A percentile compares a stretch with the other conserved stretches of the same genome.
Evolutionary conservation across 2,797 vertebrate genomes (phyloP).

Genomic region (Peromyscus melanophrys): DNA sequence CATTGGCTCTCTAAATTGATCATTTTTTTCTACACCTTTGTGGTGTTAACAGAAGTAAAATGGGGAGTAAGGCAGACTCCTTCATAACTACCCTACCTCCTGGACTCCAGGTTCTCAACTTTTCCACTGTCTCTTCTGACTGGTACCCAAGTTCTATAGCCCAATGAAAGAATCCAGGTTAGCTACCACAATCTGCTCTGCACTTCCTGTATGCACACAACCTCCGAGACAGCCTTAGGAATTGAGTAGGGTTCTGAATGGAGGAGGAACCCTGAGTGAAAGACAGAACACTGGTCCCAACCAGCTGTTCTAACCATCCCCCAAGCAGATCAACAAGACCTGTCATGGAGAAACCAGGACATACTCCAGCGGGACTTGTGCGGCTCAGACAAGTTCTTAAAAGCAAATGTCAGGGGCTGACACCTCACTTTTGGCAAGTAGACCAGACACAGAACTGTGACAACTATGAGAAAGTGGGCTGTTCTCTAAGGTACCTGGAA

Average conservation of each 20-base stretch:
- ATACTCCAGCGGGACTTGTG: neutral
- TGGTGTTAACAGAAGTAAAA: neutral
- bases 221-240: conserved; percentile 43
- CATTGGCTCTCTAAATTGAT: neutral
- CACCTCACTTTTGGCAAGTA: neutral
- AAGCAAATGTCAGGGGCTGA: conserved; percentile 40
- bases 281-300: neutral
- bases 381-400: neutral
- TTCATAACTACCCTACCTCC: conserved; percentile 32
- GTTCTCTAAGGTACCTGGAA: conserved; percentile 60
- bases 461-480: conserved; percentile 43
- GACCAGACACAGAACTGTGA: neutral
- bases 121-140: conserved; percentile 16
- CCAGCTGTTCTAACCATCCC: neutral
- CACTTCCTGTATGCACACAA: conserved; percentile 31
- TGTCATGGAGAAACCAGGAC: neutral
- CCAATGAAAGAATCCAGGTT: conserved; percentile 59
- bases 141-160: neutral
- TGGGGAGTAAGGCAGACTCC: neutral
- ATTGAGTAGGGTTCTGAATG: conserved; percentile 67
- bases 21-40: neutral
- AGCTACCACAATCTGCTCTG: conserved; percentile 50
- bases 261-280: conserved; percentile 54
- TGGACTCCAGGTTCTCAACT: conserved; percentile 27
- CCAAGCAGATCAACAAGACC: neutral